phyloP scores from a whole-genome alignment of 1,140 invertebrate species.

The Zophobas atratus region DNA sequence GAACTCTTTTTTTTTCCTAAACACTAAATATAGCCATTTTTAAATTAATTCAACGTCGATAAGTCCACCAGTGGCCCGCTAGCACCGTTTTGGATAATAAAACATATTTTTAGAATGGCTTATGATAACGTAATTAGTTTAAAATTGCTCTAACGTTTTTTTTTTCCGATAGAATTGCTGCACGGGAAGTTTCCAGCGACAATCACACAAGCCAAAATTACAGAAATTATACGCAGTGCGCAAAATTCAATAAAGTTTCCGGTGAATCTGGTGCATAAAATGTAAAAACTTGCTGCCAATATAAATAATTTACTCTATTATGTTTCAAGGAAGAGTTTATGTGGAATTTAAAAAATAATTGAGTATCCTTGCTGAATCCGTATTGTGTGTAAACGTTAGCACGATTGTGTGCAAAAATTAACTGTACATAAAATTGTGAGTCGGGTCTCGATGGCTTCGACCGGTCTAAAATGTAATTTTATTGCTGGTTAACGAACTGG shows the following conservation, averaged over 20 bases:
- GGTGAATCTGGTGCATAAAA: background rate
- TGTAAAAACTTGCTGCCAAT: background rate
- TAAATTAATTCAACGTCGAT: slow-evolving; percentile 48
- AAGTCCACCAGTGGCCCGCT: too few relatives aligned
- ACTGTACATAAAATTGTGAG: too few relatives aligned
- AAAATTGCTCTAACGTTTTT: slow-evolving; percentile 11
- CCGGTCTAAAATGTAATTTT: too few relatives aligned
- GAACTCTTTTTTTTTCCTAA: too few relatives aligned
- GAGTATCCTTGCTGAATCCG: too few relatives aligned
- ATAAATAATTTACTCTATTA: background rate
- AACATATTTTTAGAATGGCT: slow-evolving; percentile 12
- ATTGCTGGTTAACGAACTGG: too few relatives aligned
- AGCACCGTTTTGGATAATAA: background rate
- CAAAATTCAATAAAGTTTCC: slow-evolving; percentile 24
- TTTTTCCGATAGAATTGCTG: slow-evolving; percentile 5
- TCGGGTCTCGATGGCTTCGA: too few relatives aligned
- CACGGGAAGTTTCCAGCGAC: slow-evolving; percentile 27
- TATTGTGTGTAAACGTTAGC: too few relatives aligned
- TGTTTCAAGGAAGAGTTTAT: too few relatives aligned
- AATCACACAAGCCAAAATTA: slow-evolving; percentile 11
- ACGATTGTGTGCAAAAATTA: too few relatives aligned
- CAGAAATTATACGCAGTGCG: slow-evolving; percentile 17
- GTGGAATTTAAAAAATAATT: too few relatives aligned
- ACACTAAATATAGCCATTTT: too few relatives aligned
- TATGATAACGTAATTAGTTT: slow-evolving; percentile 24